Percentiles rank a stretch among this genome's conserved stretches.
Evolutionary conservation across 2,113 vertebrate species (phyloP).

Genomic region (Girardinichthys multiradiatus): DNA sequence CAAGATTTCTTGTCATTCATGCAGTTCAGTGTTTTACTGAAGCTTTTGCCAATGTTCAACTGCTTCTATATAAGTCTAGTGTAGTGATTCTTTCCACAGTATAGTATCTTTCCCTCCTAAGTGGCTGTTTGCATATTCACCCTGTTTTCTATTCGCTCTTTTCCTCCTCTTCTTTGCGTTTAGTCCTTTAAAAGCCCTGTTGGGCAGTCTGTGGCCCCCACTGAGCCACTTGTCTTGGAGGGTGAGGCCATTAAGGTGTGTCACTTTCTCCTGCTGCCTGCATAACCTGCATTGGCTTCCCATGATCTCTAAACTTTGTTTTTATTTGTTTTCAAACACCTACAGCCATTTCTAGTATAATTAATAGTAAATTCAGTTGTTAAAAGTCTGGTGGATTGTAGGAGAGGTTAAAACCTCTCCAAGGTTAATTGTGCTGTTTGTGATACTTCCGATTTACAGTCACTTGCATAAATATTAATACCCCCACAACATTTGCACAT

Average conservation of each 20-base stretch:
- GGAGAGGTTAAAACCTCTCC: no score
- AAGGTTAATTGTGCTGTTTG: no score
- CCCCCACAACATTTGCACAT: no score
- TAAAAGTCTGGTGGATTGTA: neutral
- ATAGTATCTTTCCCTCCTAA: neutral
- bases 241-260: slow-evolving; percentile 92
- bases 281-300: slow-evolving; percentile 48
- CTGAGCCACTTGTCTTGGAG: slow-evolving; percentile 85
- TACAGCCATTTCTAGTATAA: neutral
- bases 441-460: no score
- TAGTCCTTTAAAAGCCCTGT: slow-evolving; percentile 92
- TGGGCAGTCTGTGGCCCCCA: slow-evolving; percentile 86
- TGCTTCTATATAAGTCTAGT: neutral
- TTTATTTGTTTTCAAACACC: neutral
- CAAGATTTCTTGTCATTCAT: neutral
- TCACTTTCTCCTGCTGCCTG: slow-evolving; percentile 68
- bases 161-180: slow-evolving; percentile 38
- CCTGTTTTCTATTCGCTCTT: neutral
- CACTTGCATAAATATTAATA: no score
- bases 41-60: neutral
- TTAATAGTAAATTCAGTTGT: neutral
- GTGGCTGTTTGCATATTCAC: neutral
- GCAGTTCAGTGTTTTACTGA: neutral
- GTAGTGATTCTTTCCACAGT: slow-evolving; percentile 4
- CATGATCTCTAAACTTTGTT: neutral